These are phyloP conservation scores for Empidonax alnorum DNA, from an alignment of 2,113 vertebrate species.

Conservation along the genomic window DNA sequence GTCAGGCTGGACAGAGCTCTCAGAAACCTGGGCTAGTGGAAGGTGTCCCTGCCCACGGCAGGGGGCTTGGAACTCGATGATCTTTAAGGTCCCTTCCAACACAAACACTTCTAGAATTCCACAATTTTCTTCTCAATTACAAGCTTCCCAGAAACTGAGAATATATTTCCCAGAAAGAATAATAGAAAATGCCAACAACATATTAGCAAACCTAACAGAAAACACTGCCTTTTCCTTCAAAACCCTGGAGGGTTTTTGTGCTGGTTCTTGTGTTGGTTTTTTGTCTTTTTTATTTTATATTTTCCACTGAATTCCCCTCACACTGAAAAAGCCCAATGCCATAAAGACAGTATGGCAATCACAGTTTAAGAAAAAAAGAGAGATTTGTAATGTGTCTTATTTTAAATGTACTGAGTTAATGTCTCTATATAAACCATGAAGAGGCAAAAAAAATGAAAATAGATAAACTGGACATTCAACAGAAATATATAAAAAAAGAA, in stretches of 20 bases:
- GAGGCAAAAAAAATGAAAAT: background rate
- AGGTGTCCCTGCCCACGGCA: background rate
- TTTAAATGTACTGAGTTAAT: background rate
- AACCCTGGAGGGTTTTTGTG: background rate
- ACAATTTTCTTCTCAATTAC: background rate
- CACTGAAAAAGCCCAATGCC: background rate
- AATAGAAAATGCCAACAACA: background rate
- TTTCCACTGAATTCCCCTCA: background rate
- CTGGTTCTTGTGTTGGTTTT: too few species aligned
- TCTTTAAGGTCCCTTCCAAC: background rate
- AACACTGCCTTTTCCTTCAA: background rate
- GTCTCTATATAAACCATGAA: background rate
- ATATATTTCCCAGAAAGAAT: background rate
- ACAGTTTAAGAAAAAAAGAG: background rate
- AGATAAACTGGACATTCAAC: background rate
- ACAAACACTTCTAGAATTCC: background rate
- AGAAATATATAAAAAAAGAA: background rate
- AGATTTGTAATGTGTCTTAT: background rate
- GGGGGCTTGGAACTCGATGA: background rate
- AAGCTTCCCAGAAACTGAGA: background rate
- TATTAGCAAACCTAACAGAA: background rate
- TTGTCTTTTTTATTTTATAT: too few species aligned
- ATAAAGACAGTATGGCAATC: background rate
- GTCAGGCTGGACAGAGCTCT: rapidly evolving
- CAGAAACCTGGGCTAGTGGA: background rate